Conservation (phyloP, 2,113 vertebrate species). For the Peromyscus polionotus region DNA sequence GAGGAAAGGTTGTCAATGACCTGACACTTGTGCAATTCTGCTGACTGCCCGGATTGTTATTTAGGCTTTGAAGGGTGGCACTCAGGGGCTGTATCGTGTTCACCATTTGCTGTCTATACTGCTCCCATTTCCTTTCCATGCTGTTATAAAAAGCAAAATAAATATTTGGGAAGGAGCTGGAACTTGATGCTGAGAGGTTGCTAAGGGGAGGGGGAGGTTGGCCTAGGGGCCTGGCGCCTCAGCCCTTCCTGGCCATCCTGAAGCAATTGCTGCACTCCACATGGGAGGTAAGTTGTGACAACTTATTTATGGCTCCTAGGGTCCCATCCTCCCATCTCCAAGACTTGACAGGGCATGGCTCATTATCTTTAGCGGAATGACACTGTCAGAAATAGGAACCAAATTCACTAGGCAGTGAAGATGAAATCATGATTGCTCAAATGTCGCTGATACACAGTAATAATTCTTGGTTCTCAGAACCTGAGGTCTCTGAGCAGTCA, state of each 20-base stretch:
- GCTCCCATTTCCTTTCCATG: neutral
- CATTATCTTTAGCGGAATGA: neutral
- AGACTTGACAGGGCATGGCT: neutral
- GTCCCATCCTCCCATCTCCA: neutral
- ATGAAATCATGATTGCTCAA: neutral
- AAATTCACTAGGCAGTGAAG: neutral
- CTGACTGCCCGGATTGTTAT: constrained; percentile 34
- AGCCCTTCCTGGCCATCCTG: neutral
- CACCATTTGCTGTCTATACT: neutral
- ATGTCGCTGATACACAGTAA: neutral
- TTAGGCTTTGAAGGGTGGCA: constrained; percentile 15
- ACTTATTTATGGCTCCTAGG: neutral
- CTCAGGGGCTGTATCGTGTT: neutral
- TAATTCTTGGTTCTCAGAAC: neutral
- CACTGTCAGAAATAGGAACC: neutral
- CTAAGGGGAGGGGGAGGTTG: neutral
- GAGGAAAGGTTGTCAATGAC: neutral
- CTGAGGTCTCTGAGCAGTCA: neutral
- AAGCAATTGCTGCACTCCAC: neutral
- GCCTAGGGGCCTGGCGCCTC: neutral
- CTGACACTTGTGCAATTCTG: constrained; percentile 33
- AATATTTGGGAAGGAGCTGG: neutral
- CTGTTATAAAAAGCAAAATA: neutral
- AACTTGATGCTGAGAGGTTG: neutral
- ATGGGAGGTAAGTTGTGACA: neutral